Evolutionary conservation across 2,797 vertebrate species (phyloP), one percentile per base, ranked within the genome.

Genomic region (Micrastur ruficollis): DNA sequence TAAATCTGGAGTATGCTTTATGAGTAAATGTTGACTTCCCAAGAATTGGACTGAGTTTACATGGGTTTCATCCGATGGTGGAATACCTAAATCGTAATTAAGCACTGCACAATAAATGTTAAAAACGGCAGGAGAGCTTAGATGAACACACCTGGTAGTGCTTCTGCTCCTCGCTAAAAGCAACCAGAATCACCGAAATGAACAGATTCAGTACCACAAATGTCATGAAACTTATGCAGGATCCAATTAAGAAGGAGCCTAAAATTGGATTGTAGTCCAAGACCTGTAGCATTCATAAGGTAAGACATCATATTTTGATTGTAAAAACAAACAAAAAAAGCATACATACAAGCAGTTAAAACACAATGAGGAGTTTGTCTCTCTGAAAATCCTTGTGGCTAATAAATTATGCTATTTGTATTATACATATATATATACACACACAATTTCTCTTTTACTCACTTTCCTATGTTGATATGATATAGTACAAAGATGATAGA

Each of bases 141-240:
- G 22, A 40, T 88, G 32, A 58, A 88, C 97, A 74, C 85, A 99
- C 99, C 98, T 99, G 98, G 95, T 99, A 98, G 96, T 99, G 97
- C 93, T 98, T 98, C 97, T 99, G 99, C 90, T 99, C 99, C 97
- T 99, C 98, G 50, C 98, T 99, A 95, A 99, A 99, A 61, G 99
- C 99, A 97, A 99, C 99, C 89, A 99, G 97, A 94, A 99, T 99
- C 92, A 99, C 99, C 2, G 99, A 99, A 97, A 99, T 99, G 92
- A 99, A 99, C 58, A 99, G 98, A 97, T 99, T 99, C 94, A 99
- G 96, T 61, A 99, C 99, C 94, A 99, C 99, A 95, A 99, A 99
- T 4, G 99, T 99, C 99, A 99, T 99, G 93, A 99, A 99, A 95
- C 99, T 97, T 11, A 99, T 99, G 97, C 99, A 99, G 91, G 99